Evolutionary conservation across 2,888 invertebrate genomes (phyloP).

Genomic region (Odontocolon sp.): DNA sequence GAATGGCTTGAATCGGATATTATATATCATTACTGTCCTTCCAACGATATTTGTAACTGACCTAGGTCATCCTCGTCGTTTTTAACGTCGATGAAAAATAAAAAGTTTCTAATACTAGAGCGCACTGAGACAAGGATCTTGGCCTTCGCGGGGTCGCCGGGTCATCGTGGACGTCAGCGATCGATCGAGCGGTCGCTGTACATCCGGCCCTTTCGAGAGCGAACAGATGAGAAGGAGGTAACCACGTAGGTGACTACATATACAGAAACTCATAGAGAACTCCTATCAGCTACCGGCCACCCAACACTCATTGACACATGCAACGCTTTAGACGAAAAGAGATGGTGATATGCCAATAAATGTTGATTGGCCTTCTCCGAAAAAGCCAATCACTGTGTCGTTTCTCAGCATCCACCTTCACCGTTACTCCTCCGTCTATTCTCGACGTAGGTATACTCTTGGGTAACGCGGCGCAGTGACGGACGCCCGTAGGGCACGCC

Average conservation of each 20-base stretch:
- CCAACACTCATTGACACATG: no score
- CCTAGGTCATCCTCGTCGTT: not conserved
- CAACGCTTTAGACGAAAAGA: no score
- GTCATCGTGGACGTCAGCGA: slow-evolving; percentile 49
- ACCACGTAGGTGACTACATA: no score
- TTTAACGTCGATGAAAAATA: not conserved
- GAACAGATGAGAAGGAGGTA: slow-evolving; percentile 6
- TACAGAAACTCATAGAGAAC: no score
- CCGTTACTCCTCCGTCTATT: slow-evolving; percentile 1
- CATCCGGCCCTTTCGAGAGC: slow-evolving; percentile 15
- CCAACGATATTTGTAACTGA: not conserved
- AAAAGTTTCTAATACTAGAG: not conserved
- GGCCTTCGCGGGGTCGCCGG: slow-evolving; percentile 43
- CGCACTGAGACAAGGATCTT: slow-evolving; percentile 1
- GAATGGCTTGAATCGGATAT: slow-evolving; percentile 8
- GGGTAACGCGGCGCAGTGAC: slow-evolving; percentile 57
- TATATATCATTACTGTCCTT: not conserved
- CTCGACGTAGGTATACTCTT: slow-evolving; percentile 35
- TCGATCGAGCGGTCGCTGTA: slow-evolving; percentile 43
- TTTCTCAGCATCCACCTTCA: no score
- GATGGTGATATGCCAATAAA: no score
- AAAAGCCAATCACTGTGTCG: no score
- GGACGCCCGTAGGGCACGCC: slow-evolving; percentile 61
- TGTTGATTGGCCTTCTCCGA: no score
- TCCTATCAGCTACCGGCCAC: no score